These are phyloP conservation scores for Orthonevra nobilis DNA, from an alignment of 2,888 invertebrate genomes.

Conservation along the genomic window DNA sequence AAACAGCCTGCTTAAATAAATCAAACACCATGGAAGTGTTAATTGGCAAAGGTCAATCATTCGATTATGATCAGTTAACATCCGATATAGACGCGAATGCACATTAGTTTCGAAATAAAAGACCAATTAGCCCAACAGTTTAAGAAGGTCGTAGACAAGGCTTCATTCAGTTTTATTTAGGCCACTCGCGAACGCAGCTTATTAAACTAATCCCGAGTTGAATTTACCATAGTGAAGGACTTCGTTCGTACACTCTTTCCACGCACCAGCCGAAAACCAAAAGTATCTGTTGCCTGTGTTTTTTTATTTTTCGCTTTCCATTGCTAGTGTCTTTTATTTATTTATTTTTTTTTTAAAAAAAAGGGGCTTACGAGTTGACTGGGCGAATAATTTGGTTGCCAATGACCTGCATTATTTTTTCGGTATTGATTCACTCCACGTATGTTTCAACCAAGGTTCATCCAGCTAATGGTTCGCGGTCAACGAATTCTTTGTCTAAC, in stretches of 20 bases:
- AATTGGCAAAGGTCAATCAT: conserved; percentile 7
- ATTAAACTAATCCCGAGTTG: conserved; percentile 29
- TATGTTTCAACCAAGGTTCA: conserved; percentile 33
- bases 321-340: conserved; percentile 30
- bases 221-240: conserved; percentile 24
- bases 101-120: conserved; percentile 11
- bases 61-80: too few species aligned
- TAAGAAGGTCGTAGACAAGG: conserved; percentile 35
- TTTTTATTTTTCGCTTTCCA: conserved; percentile 20
- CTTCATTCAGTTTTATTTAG: conserved; percentile 5
- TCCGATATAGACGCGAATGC: too few species aligned
- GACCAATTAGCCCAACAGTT: not conserved
- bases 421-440: conserved; percentile 53
- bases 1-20: not conserved
- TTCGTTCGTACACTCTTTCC: conserved; percentile 11
- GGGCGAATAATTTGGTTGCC: conserved; percentile 61
- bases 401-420: conserved; percentile 62
- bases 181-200: conserved; percentile 31
- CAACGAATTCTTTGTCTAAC: conserved; percentile 38
- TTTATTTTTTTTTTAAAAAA: too few species aligned
- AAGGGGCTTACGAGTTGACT: conserved; percentile 14
- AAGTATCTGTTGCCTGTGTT: conserved; percentile 11
- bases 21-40: not conserved
- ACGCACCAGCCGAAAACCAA: conserved; percentile 30
- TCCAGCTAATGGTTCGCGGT: conserved; percentile 6